Percentiles rank a stretch among this genome's conserved stretches.
These are phyloP conservation scores for Galerucella nymphaeae DNA, from an alignment of 2,888 invertebrate genomes.

Conservation along the genomic window DNA sequence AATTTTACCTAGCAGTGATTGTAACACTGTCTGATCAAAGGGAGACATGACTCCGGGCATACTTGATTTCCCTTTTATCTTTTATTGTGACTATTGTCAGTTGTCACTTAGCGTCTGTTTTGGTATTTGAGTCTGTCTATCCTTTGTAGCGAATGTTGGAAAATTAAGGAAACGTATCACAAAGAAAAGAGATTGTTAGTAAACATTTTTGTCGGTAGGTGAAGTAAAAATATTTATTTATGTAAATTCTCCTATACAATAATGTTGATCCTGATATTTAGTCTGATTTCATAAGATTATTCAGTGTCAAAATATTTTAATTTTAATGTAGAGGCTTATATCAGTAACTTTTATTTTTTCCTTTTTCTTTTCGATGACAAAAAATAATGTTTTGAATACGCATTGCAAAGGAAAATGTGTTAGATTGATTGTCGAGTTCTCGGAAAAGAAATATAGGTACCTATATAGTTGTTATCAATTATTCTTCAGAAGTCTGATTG, in stretches of 20 bases:
- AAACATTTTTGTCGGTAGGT: not conserved
- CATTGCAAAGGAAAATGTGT: slow-evolving; percentile 10
- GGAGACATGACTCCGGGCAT: slow-evolving; percentile 52
- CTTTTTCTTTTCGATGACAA: not conserved
- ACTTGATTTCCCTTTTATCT: slow-evolving; percentile 56
- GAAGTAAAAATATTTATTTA: not conserved
- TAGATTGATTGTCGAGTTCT: slow-evolving; percentile 29
- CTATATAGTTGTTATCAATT: slow-evolving; percentile 57
- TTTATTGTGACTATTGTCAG: slow-evolving; percentile 46
- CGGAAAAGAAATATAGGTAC: slow-evolving; percentile 38
- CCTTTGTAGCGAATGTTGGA: not conserved
- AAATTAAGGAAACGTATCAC: not conserved
- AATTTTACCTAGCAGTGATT: slow-evolving; percentile 58
- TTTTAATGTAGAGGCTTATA: too few species aligned
- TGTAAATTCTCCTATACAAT: not conserved
- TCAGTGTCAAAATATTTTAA: too few species aligned
- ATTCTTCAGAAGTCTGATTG: slow-evolving; percentile 62
- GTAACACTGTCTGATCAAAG: slow-evolving; percentile 60
- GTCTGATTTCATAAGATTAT: too few species aligned
- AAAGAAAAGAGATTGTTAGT: not conserved
- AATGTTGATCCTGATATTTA: too few species aligned
- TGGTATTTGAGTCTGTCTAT: slow-evolving; percentile 29
- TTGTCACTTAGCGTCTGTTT: slow-evolving; percentile 41
- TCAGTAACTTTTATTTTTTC: not conserved
- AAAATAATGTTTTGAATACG: slow-evolving; percentile 14